These are phyloP conservation scores for Xenentodon cancila DNA, from an alignment of 2,797 vertebrate genomes.

Conservation along the genomic window DNA sequence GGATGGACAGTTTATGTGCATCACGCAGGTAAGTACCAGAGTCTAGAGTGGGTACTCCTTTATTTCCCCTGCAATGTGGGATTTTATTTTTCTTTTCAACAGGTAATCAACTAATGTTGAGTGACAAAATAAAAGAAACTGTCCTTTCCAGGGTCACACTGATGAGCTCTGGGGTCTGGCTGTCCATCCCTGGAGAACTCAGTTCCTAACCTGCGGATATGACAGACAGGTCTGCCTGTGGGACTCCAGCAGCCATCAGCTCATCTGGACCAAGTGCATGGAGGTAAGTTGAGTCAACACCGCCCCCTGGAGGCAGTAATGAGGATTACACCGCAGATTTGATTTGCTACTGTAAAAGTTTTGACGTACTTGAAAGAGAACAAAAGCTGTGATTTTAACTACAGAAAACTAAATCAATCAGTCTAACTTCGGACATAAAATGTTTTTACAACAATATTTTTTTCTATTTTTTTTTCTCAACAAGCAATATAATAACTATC, in stretches of 20 bases:
- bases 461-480: no score
- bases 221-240: conserved; percentile 94
- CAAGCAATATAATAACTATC: no score
- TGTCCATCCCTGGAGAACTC: conserved; percentile 88
- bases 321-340: conserved; percentile 15
- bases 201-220: conserved; percentile 94
- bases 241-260: conserved; percentile 90
- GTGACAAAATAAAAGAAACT: neutral
- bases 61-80: no score
- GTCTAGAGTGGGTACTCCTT: no score
- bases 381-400: no score
- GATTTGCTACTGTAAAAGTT: no score
- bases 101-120: no score
- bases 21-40: conserved; percentile 88
- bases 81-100: neutral
- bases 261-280: conserved; percentile 92
- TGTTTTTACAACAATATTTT: no score
- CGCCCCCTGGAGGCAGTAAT: conserved; percentile 50
- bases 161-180: conserved; percentile 98
- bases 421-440: no score
- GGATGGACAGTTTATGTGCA: conserved; percentile 90
- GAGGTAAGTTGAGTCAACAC: conserved; percentile 83
- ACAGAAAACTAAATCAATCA: no score
- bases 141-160: conserved; percentile 88
- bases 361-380: neutral